Base-by-base conservation (phyloP, 2,113 vertebrate species). In the Cnemophilus loriae region DNA sequence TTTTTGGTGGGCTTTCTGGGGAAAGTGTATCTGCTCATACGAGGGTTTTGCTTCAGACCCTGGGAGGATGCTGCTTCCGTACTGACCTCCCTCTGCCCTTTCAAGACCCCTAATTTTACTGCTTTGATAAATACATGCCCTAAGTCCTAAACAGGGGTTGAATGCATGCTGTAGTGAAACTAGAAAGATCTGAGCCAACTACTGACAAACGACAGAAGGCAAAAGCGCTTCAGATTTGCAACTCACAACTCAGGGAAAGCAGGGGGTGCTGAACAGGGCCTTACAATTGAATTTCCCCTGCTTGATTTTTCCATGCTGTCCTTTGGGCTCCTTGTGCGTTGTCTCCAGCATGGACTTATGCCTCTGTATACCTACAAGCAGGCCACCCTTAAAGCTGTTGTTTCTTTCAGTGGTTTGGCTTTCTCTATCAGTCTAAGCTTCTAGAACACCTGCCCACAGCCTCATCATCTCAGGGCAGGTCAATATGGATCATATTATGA, bases 271-370 rank as follows among this genome's bases (percentile, higher is more conserved):
- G 65, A 75, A 37, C 47, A 76, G 24, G 35, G 28, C 56, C 75
- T 67, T 78, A 16, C 12, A 69, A 10, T 11, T 63, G 6, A 50
- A 47, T 64, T 64, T 86, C 3, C 46, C 21, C 26, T 2, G 0
- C n/a, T 60, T 0, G 0, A 10, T 88, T 57, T 88, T 83, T 60
- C 32, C 24, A 9, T 71, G 24, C 21, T 4, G 0, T 75, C 60
- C n/a, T 76, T 41, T 64, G 37, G 46, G 30, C 23, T 92, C 50
- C n/a, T 33, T 60, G 19, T 56, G 18, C 30, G 13, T 63, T 77
- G 13, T 78, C 78, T 82, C 26, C 64, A 65, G 41, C 10, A 0
- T 16, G 27, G 16, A 53, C 19, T 55, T 69, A 33, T 75, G 32
- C 47, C 46, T 89, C 10, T 47, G 24, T 9, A 3, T 41, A 17